Base-by-base conservation (phyloP, 2,797 vertebrate species). In the Lateolabrax maculatus region DNA sequence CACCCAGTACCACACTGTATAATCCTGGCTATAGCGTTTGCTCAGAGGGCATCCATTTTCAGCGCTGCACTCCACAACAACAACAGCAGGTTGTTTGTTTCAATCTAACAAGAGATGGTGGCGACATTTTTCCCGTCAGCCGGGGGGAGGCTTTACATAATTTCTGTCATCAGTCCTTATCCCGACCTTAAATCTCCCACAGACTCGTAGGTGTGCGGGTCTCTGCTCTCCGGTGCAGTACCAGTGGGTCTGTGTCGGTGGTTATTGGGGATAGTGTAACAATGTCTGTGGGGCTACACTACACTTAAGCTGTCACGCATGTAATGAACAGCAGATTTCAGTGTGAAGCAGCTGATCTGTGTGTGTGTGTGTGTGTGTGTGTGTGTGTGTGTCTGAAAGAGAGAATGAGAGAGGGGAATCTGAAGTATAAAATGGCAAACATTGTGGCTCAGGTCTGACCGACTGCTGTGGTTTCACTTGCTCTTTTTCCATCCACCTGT, bases 81-180 rank as follows among this genome's bases (percentile, higher is more conserved):
- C 69, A 85, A 63, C 77, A 90, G 57, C 57, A 69, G 71, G 74
- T 83, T 74, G 76, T 90, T 88, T 88, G 72, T 91, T 91, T 89
- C 84, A 83, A 75, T 89, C 72, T 75, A 86, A 77, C 58, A 41
- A 66, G 63, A 48, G 73, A 79, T 70, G 48, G 41, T 79, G 78
- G 61, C 52, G 71, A 43, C 70, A 62, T 27, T 57, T 29, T 67
- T 46, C 29, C 53, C 36, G 6, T 75, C 58, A 71, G n/a, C 55
- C 62, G 46, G 5, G 39, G 46, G 23, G 61, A 84, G 69, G 53
- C 56, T 84, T 88, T 76, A 75, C 78, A 87, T 83, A 78, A 73
- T 77, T 79, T 80, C 77, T 74, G 74, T 82, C 84, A 80, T 79
- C 71, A 52, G 51, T 75, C 53, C 44, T 85, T 80, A 73, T 77